These are phyloP conservation scores for Fragariocoptes setiger DNA, from an alignment of 1,140 invertebrate genomes.

Conservation along the genomic window DNA sequence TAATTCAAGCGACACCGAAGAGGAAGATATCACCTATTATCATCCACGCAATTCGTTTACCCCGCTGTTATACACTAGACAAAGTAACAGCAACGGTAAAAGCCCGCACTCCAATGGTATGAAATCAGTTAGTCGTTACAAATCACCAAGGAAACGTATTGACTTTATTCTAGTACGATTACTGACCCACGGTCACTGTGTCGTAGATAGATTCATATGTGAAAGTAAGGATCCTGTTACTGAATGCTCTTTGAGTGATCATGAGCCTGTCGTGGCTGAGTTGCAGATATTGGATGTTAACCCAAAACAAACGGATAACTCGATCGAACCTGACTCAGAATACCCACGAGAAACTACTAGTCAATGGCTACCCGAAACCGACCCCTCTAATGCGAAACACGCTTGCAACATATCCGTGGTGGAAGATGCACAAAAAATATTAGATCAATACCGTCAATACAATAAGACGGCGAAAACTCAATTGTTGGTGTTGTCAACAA, in stretches of 20 bases:
- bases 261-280: slow-evolving; percentile 8
- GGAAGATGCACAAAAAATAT: neutral
- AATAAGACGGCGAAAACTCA: neutral
- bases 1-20: neutral
- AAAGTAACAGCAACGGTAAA: neutral
- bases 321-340: neutral
- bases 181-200: slow-evolving; percentile 1
- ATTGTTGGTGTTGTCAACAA: neutral
- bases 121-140: neutral
- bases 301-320: neutral
- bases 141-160: slow-evolving; percentile 6
- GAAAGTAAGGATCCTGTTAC: slow-evolving; percentile 4
- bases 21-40: neutral
- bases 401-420: neutral
- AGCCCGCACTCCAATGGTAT: neutral
- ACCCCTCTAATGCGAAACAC: neutral
- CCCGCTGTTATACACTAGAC: neutral
- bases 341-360: neutral
- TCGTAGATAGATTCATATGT: slow-evolving; percentile 1
- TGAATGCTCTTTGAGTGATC: slow-evolving; percentile 10
- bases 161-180: slow-evolving; percentile 9
- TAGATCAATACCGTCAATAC: neutral
- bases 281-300: slow-evolving; percentile 1
- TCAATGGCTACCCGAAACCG: neutral
- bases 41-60: neutral